A percentile compares a stretch with the other conserved stretches of the same genome.
Evolutionary conservation across 53 echinoderm and acorn worm species (phyloP).

Genomic region (Stichopus horrens): DNA sequence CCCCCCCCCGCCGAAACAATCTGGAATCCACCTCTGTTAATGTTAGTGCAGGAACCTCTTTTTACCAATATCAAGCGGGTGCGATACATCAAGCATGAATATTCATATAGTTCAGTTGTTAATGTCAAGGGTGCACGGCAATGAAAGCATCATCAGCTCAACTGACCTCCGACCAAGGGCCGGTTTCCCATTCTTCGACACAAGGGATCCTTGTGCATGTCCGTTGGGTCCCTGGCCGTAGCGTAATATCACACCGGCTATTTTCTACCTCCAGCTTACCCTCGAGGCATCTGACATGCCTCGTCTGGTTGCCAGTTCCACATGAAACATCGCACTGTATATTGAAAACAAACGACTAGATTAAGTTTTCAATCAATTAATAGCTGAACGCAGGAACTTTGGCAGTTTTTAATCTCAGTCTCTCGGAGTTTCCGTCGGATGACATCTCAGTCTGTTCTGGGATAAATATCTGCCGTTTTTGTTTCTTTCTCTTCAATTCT

Average conservation of each 20-base stretch:
- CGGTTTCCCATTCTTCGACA: slow-evolving; percentile 27
- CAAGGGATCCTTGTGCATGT: slow-evolving; percentile 5
- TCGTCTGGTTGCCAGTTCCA: slow-evolving; percentile 35
- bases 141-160: neutral
- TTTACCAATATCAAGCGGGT: too few species aligned
- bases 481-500: too few species aligned
- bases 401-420: neutral
- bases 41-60: slow-evolving; percentile 16
- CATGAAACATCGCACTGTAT: slow-evolving; percentile 45
- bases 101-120: slow-evolving; percentile 14
- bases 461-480: neutral
- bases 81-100: slow-evolving; percentile 26
- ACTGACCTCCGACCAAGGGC: slow-evolving; percentile 47
- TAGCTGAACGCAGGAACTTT: too few species aligned
- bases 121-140: slow-evolving; percentile 14
- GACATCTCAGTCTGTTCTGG: neutral
- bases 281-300: slow-evolving; percentile 23
- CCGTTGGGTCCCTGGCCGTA: neutral
- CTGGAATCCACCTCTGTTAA: neutral
- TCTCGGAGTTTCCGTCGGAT: neutral
- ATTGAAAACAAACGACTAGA: slow-evolving; percentile 44
- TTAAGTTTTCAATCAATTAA: neutral
- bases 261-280: slow-evolving; percentile 13
- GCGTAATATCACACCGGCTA: neutral
- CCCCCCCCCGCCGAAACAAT: too few species aligned